A percentile compares a stretch with the other conserved stretches of the same genome.
Evolutionary conservation across 2,888 invertebrate species (phyloP).

Genomic region (Clostera curtula): DNA sequence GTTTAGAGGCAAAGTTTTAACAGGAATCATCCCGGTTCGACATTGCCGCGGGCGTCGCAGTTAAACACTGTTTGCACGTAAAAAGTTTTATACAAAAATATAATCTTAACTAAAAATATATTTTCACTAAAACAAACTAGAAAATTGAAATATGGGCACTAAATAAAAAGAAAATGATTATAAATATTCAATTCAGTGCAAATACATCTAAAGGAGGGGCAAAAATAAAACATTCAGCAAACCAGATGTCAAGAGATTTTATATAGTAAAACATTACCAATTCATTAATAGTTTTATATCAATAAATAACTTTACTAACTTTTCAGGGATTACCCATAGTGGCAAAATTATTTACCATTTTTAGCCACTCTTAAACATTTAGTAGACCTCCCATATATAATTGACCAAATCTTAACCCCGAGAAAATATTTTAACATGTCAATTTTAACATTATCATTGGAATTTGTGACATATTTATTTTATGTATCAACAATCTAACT

Average conservation of each 20-base stretch:
- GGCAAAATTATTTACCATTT: too few species aligned
- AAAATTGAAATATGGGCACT: constrained; percentile 42
- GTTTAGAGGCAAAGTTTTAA: too few species aligned
- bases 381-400: too few species aligned
- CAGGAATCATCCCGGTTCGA: too few species aligned
- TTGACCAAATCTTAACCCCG: constrained; percentile 27
- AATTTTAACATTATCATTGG: constrained; percentile 16
- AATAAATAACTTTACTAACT: too few species aligned
- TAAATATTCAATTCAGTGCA: constrained; percentile 21
- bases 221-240: constrained; percentile 21
- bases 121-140: constrained; percentile 63
- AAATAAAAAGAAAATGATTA: constrained; percentile 20
- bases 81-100: constrained; percentile 73
- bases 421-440: constrained; percentile 19
- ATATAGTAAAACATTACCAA: constrained; percentile 11
- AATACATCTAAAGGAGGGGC: constrained; percentile 11
- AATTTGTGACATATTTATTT: constrained; percentile 18
- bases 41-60: too few species aligned
- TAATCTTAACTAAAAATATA: constrained; percentile 69
- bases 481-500: constrained; percentile 55
- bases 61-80: too few species aligned
- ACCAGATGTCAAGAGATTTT: constrained; percentile 56
- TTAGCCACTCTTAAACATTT: too few species aligned
- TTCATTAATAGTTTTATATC: too few species aligned
- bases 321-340: too few species aligned